phyloP scores from a whole-genome alignment of 2,113 vertebrate genomes.

The Pardalotus punctatus region DNA sequence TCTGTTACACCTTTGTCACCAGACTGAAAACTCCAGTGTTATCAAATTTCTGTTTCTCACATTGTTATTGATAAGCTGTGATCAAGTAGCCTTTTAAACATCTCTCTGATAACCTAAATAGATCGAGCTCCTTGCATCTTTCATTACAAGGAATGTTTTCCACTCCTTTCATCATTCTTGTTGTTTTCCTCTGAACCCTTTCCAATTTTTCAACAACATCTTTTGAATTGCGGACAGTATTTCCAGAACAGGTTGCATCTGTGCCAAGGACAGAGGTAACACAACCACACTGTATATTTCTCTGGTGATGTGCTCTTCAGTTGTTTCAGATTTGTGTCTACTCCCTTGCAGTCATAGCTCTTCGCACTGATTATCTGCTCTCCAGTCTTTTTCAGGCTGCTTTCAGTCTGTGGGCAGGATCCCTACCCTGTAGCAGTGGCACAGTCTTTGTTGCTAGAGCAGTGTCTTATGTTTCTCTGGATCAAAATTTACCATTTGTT shows the following conservation, averaged over 20 bases:
- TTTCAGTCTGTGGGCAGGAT: not conserved
- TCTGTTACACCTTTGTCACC: conserved; percentile 25
- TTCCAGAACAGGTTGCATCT: not conserved
- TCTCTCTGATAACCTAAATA: conserved; percentile 41
- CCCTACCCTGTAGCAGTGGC: not conserved
- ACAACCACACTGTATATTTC: not conserved
- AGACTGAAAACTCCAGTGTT: not conserved
- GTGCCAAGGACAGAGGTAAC: conserved; percentile 29
- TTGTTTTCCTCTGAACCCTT: conserved; percentile 45
- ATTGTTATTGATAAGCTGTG: conserved; percentile 29
- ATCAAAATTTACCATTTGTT: not conserved
- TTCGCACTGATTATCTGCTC: not conserved
- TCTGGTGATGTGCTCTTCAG: not conserved
- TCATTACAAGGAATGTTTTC: conserved; percentile 41
- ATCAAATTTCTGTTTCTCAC: conserved; percentile 36
- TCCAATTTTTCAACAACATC: conserved; percentile 39
- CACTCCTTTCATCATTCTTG: conserved; percentile 18
- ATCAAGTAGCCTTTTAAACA: conserved; percentile 7
- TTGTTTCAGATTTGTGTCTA: not conserved
- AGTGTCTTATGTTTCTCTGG: not conserved
- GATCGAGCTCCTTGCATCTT: not conserved
- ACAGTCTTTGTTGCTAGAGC: not conserved
- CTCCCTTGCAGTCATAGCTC: not conserved
- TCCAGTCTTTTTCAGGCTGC: not conserved
- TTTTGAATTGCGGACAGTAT: not conserved